phyloP scores from a whole-genome alignment of 1,140 invertebrate genomes.

The Samia ricini region DNA sequence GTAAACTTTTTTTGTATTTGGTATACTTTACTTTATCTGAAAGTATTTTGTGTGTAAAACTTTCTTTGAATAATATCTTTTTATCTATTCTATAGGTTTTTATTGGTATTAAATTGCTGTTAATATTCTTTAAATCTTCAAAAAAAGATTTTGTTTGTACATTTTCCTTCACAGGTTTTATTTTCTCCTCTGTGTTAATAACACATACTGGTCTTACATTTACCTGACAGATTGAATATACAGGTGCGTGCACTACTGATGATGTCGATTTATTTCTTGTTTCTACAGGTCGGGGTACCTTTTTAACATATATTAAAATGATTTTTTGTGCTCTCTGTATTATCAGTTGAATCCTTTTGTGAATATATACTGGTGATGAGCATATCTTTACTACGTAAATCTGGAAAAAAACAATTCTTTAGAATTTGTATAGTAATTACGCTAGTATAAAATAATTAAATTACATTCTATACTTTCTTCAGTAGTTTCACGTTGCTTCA shows the following conservation, averaged over 20 bases:
- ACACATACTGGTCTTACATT: constrained; percentile 29
- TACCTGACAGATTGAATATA: constrained; percentile 11
- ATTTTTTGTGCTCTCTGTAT: constrained; percentile 16
- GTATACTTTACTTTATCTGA: background rate
- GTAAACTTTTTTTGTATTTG: background rate
- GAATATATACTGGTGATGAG: too few species aligned
- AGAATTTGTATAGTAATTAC: too few species aligned
- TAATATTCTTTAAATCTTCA: background rate
- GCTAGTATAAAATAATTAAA: too few species aligned
- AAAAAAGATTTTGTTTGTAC: background rate
- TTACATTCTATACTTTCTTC: too few species aligned
- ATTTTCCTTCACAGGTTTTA: constrained; percentile 1
- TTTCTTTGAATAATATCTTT: background rate
- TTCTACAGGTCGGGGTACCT: background rate
- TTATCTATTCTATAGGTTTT: background rate
- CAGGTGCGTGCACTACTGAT: background rate
- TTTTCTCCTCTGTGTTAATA: constrained; percentile 15
- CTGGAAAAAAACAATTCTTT: background rate
- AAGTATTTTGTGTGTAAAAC: background rate
- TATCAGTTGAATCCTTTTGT: constrained; percentile 7
- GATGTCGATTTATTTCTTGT: background rate
- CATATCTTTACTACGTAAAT: background rate
- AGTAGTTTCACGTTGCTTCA: background rate
- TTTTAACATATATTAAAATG: background rate
- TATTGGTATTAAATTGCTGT: background rate